phyloP scores from a whole-genome alignment of 2,797 vertebrate genomes.

The Streptopelia turtur region DNA sequence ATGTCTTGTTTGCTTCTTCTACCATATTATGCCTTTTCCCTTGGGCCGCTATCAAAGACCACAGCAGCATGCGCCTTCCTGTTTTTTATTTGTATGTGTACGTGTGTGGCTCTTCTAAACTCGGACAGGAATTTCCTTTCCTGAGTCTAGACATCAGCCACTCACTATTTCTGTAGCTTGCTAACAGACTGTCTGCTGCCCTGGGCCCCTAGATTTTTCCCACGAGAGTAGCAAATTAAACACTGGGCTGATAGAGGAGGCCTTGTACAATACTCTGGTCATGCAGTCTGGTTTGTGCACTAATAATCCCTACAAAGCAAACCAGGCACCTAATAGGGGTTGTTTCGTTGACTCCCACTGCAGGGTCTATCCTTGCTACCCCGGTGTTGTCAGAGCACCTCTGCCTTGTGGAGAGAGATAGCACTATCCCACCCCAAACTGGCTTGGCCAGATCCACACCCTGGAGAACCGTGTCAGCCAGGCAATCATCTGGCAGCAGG shows the following conservation, averaged over 20 bases:
- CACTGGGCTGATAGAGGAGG: background rate
- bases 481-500: background rate
- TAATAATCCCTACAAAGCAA: background rate
- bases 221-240: background rate
- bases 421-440: background rate
- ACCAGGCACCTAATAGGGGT: background rate
- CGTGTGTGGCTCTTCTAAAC: conserved; percentile 41
- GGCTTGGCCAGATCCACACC: background rate
- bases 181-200: conserved; percentile 40
- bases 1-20: conserved; percentile 12
- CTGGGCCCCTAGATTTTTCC: conserved; percentile 40
- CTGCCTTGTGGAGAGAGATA: background rate
- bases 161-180: conserved; percentile 54
- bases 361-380: background rate
- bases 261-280: background rate
- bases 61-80: conserved; percentile 22
- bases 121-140: conserved; percentile 56
- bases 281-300: background rate
- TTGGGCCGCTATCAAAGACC: background rate
- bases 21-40: background rate
- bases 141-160: conserved; percentile 44
- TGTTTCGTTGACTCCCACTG: background rate
- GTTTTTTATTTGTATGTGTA: conserved; percentile 59
- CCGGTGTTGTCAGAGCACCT: background rate
- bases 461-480: background rate